These are phyloP conservation scores for Eilema depressum DNA, from an alignment of 2,888 invertebrate species.

Conservation along the genomic window DNA sequence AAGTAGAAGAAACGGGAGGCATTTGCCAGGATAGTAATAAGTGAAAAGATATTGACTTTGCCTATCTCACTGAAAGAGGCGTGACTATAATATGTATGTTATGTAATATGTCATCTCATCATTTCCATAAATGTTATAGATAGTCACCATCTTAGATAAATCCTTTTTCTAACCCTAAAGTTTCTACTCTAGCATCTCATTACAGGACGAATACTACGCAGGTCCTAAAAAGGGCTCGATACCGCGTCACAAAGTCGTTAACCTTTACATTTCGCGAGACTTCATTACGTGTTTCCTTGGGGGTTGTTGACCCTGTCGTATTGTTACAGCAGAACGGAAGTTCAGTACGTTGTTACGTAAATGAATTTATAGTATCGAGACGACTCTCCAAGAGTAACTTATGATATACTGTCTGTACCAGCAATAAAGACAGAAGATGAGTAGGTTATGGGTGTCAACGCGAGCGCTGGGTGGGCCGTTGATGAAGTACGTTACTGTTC, in stretches of 20 bases:
- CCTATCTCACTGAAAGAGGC: background rate
- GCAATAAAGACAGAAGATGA: background rate
- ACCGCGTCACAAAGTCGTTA: conserved; percentile 38
- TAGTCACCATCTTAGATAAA: background rate
- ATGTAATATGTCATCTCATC: background rate
- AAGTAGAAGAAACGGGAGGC: background rate
- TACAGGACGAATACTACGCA: background rate
- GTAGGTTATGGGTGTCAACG: too few species aligned
- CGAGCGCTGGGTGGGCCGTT: background rate
- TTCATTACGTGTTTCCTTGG: conserved; percentile 28
- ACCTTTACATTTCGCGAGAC: conserved; percentile 41
- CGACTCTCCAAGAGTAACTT: background rate
- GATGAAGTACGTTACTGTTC: background rate
- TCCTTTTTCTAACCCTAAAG: background rate
- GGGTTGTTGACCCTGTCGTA: conserved; percentile 20
- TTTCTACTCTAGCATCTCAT: background rate
- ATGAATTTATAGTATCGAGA: conserved; percentile 6
- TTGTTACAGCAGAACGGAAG: conserved; percentile 22
- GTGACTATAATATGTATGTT: background rate
- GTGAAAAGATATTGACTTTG: background rate
- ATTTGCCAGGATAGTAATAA: too few species aligned
- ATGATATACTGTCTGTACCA: background rate
- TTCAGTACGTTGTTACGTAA: background rate
- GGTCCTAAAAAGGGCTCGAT: conserved; percentile 39
- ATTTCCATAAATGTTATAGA: background rate